phyloP scores from a whole-genome alignment of 2,113 vertebrate species.

The Sturnira hondurensis region DNA sequence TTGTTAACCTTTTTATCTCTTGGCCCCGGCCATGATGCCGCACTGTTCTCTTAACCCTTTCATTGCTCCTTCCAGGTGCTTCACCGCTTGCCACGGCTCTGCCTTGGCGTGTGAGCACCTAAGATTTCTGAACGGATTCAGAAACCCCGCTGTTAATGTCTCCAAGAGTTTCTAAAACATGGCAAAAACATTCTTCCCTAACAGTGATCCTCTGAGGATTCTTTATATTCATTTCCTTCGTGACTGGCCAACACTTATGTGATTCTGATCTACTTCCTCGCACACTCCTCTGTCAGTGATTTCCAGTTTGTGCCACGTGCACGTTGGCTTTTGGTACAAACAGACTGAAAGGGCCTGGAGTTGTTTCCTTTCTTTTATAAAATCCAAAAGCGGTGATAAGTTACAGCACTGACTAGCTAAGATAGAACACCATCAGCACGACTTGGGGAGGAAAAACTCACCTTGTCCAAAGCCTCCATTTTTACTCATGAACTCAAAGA shows the following conservation, averaged over 20 bases:
- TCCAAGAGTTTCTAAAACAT: background rate
- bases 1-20: too few relatives aligned
- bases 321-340: background rate
- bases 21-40: too few relatives aligned
- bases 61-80: background rate
- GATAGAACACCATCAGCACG: too few relatives aligned
- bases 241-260: background rate
- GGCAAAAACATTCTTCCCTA: background rate
- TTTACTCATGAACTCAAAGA: slow-evolving; percentile 74
- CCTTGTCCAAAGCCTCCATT: slow-evolving; percentile 36
- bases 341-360: background rate
- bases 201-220: background rate
- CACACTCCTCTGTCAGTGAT: background rate
- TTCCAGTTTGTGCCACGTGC: background rate
- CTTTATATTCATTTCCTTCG: background rate
- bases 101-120: background rate
- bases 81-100: background rate
- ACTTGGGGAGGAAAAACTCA: slow-evolving; percentile 45
- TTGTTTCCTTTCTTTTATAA: background rate
- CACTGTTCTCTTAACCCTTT: background rate
- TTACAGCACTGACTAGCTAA: background rate
- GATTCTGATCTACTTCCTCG: background rate
- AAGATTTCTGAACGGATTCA: background rate
- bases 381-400: background rate
- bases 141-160: too few relatives aligned